phyloP scores from a whole-genome alignment of 2,888 invertebrate genomes.

The Acronicta alni region DNA sequence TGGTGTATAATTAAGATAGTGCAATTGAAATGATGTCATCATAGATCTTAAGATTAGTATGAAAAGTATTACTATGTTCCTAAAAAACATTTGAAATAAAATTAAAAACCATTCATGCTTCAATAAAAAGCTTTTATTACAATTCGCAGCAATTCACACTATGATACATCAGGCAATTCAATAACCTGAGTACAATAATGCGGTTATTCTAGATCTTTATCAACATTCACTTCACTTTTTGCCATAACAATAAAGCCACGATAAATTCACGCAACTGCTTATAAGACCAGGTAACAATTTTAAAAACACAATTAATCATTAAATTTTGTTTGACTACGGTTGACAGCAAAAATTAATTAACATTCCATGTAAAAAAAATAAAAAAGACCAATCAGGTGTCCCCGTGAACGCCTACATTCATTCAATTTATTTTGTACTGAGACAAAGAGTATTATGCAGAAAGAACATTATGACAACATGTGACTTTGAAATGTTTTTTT shows the following conservation, averaged over 20 bases:
- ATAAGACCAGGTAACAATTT: constrained; percentile 63
- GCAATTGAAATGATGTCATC: no score
- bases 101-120: neutral
- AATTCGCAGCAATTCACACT: constrained; percentile 26
- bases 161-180: constrained; percentile 17
- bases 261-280: constrained; percentile 54
- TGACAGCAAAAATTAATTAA: constrained; percentile 88
- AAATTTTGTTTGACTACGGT: constrained; percentile 82
- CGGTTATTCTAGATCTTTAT: constrained; percentile 37
- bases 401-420: constrained; percentile 80
- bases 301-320: constrained; percentile 83
- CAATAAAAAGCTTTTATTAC: constrained; percentile 19
- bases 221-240: constrained; percentile 38
- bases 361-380: constrained; percentile 83
- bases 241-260: constrained; percentile 31
- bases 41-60: no score
- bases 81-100: no score
- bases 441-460: constrained; percentile 71
- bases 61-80: no score
- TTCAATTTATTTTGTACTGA: constrained; percentile 81
- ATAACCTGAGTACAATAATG: constrained; percentile 26
- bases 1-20: no score
- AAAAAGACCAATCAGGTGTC: constrained; percentile 83
- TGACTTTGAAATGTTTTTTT: no score
- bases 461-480: neutral